These are phyloP conservation scores for Pectinophora gossypiella DNA, from an alignment of 1,140 invertebrate genomes.

Conservation along the genomic window DNA sequence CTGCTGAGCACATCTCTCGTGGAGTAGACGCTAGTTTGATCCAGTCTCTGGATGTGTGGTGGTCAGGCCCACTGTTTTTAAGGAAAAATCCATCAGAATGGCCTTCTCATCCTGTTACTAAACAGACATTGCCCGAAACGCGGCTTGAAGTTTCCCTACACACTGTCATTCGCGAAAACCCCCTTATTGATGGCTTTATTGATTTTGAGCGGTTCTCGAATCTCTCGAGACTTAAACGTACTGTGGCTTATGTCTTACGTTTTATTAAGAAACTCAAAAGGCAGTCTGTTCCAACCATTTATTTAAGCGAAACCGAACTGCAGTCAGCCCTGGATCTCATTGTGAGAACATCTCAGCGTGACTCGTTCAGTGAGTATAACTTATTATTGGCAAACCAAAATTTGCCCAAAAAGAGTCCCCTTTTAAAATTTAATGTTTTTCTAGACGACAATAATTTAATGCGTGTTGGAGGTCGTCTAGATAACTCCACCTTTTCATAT, in stretches of 20 bases:
- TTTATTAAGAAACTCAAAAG: neutral
- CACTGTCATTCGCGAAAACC: neutral
- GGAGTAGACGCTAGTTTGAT: neutral
- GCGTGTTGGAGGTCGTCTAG: neutral
- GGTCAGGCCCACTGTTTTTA: neutral
- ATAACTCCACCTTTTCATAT: neutral
- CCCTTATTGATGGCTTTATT: too few relatives aligned
- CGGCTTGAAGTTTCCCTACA: neutral
- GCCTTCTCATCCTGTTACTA: neutral
- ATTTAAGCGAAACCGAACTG: neutral
- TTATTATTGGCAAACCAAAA: neutral
- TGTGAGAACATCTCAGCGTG: neutral
- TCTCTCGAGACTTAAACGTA: neutral
- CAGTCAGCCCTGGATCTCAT: neutral
- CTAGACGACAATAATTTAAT: too few relatives aligned
- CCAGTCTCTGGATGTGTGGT: neutral
- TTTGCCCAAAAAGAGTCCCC: neutral
- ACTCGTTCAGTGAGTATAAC: too few relatives aligned
- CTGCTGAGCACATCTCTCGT: neutral
- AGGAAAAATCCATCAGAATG: neutral
- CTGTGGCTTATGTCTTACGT: neutral
- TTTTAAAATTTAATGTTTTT: neutral
- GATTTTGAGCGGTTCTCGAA: neutral
- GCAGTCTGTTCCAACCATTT: neutral
- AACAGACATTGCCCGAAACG: constrained; percentile 1